phyloP scores from a whole-genome alignment of 2,797 vertebrate species.

The Bryconaethiops microstoma region DNA sequence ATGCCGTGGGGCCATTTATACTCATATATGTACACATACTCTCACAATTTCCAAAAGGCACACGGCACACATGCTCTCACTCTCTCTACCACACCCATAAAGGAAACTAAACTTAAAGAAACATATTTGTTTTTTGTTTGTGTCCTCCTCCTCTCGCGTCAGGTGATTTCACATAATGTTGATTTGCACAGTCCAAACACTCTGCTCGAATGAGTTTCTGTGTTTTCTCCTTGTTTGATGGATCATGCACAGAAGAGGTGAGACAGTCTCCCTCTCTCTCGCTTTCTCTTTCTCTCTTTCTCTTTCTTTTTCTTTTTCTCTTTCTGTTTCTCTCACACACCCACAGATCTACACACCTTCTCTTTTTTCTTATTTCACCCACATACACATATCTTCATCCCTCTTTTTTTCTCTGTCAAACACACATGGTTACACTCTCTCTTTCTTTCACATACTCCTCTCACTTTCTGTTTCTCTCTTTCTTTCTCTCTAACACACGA shows the following conservation, averaged over 20 bases:
- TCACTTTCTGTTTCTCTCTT: not conserved
- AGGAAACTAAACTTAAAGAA: constrained; percentile 49
- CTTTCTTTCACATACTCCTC: not conserved
- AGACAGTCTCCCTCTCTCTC: constrained; percentile 31
- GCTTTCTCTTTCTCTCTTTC: constrained; percentile 16
- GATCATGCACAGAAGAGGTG: constrained; percentile 53
- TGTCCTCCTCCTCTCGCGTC: constrained; percentile 58
- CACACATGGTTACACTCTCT: not conserved
- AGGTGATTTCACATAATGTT: constrained; percentile 71
- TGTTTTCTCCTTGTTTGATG: constrained; percentile 67
- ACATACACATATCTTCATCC: not conserved
- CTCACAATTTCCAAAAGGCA: not conserved
- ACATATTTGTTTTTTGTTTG: constrained; percentile 70
- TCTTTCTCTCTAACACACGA: not conserved
- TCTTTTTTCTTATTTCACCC: not conserved
- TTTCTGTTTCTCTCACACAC: not conserved
- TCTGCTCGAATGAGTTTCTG: constrained; percentile 67
- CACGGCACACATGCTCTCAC: not conserved
- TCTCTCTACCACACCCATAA: constrained; percentile 3
- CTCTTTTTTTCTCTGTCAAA: not conserved
- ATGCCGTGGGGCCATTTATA: constrained; percentile 10
- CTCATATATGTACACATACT: not conserved
- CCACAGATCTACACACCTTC: not conserved
- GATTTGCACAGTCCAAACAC: constrained; percentile 67
- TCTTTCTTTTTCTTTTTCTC: not conserved